A percentile compares a stretch with the other conserved stretches of the same genome.
These are phyloP conservation scores for Ormyrus rosae DNA, from an alignment of 2,888 invertebrate species.

Conservation along the genomic window DNA sequence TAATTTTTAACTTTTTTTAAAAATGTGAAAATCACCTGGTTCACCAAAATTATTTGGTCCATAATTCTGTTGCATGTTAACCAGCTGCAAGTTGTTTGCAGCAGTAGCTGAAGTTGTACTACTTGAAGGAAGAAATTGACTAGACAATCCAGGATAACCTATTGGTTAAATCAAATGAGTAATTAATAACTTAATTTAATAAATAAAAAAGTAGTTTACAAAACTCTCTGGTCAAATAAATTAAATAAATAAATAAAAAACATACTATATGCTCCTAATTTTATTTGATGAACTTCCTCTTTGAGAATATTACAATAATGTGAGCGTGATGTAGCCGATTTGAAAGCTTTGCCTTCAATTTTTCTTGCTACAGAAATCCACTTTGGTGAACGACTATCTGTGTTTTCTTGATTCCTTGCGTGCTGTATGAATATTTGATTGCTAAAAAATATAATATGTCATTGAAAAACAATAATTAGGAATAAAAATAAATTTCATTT, in stretches of 20 bases:
- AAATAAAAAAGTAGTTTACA: not conserved
- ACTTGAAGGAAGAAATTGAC: constrained; percentile 55
- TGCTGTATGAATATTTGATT: constrained; percentile 35
- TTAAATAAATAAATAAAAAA: not conserved
- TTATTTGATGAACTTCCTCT: constrained; percentile 55
- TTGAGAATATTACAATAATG: constrained; percentile 51
- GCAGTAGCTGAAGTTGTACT: constrained; percentile 56
- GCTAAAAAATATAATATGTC: too few relatives aligned
- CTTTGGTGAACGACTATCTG: constrained; percentile 49
- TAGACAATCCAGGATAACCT: constrained; percentile 52
- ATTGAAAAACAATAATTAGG: too few relatives aligned
- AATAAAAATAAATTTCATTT: too few relatives aligned
- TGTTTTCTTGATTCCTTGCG: constrained; percentile 42
- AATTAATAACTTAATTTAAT: not conserved
- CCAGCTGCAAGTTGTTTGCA: constrained; percentile 47
- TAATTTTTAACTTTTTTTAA: not conserved
- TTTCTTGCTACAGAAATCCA: constrained; percentile 48
- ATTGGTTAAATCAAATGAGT: constrained; percentile 2
- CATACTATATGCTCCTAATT: constrained; percentile 48
- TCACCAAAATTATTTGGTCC: constrained; percentile 55
- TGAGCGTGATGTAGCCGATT: constrained; percentile 44
- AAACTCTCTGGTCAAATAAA: not conserved
- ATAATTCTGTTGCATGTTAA: constrained; percentile 56
- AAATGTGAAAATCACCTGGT: constrained; percentile 41
- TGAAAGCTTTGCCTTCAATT: constrained; percentile 54